Base-by-base conservation (phyloP, 1,140 invertebrate genomes). In the Drosophila elegans region DNA sequence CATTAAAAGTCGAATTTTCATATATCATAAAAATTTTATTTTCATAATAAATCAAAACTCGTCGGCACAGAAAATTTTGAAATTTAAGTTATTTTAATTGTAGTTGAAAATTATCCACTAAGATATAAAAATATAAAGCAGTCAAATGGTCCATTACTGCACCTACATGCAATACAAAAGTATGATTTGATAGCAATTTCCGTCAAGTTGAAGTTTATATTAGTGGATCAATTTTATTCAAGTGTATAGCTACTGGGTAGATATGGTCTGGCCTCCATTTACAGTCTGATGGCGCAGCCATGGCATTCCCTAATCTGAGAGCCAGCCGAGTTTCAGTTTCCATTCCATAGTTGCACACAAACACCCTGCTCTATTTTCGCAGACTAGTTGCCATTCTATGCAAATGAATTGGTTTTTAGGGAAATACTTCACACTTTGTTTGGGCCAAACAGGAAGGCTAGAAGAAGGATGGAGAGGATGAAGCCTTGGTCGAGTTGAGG, bases 371-470 rank as follows among this genome's bases (percentile, higher is more conserved):
- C 62, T 51, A 69, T 80, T 69, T 68, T 45, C 34, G 11, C 38
- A 52, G 64, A 39, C 62, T 80, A 80, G 76, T 83, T 88, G 80
- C 76, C 57, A 68, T 84, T 89, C 80, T 89, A 89, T 89, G 84
- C 85, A 89, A 89, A 89, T 89, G 85, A 89, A 89, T 89, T 89
- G 84, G 84, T 89, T 80, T 89, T 84, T 80, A 83, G 77, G 88
- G 84, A 84, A 89, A 89, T 88, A 77, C 84, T 89, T 84, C 55
- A 80, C 81, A 85, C 81, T 85, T 78, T 84, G 80, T 73, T 69
- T 42, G 25, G 32, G 11, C 52, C 36, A 44, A 66, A 46, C 25
- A 38, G 25, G 32, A 29, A 16, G 45, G 59, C 29, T 29, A 25
- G 36, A 36, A 42, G 16, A 21, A 45, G 4, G 25, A 25, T 25